Base-by-base conservation (phyloP, 2,888 invertebrate species). In the Balanococcus diminutus region DNA sequence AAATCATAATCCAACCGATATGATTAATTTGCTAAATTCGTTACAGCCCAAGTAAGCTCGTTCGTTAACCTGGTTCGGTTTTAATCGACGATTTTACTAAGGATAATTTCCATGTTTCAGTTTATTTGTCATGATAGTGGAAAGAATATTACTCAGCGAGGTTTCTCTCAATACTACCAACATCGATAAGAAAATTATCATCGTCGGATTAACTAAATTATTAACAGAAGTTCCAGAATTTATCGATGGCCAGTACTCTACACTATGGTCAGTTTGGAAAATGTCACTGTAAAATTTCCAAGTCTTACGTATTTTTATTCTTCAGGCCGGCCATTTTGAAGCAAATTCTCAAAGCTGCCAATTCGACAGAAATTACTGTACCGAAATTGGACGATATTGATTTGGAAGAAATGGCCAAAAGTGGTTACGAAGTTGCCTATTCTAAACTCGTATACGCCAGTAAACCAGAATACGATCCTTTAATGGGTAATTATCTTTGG, bases 61-160 rank as follows among this genome's bases (percentile, higher is more conserved):
- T 16, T 19, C 11, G n/a, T n/a, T n/a, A n/a, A n/a, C n/a, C n/a
- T n/a, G n/a, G n/a, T n/a, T n/a, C n/a, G n/a, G 46, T 9, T 9
- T 51, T 82, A 36, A 11, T 56, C 42, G 11, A n/a, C 75, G 75
- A 51, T 56, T 31, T 86, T 84, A n/a, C n/a, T n/a, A n/a, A n/a
- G 81, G 6, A 25, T 22, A 28, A 32, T 79, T 31, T 32, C 19
- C 5, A 11, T 28, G 1, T 86, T 89, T 3, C 88, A 95, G 96
- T 88, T 96, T 99, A 95, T 99, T 98, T 91, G 94, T 94, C 32
- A 98, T 98, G 98, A 96, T 99, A 84, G 90, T 97, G 88, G 97
- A 98, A 89, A 95, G 97, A 87, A 92, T 99, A 11, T 92, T 97
- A 86, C 91, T 98, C 25, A 91, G 94, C 0, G 98, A 98, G 89